Evolutionary conservation across 1,140 invertebrate genomes (phyloP), one percentile per base, ranked within the genome.

Genomic region (Leptinotarsa undecemlineata): DNA sequence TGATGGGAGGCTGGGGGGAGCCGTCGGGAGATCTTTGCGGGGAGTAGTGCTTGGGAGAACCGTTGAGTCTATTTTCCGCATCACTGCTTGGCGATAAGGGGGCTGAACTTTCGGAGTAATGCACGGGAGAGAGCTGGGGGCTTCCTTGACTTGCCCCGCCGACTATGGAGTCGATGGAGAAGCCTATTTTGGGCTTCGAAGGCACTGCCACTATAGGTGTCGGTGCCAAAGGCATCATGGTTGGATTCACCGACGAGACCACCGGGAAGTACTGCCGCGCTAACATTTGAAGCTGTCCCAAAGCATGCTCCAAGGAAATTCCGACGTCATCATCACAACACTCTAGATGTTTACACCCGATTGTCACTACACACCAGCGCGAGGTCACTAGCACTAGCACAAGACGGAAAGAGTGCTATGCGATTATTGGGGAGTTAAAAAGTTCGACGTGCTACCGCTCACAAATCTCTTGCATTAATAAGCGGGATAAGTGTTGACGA

Each of bases 161-260:
- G 67, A 98, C 96, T 78, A 97, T 96, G 79, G 95, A 96, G 86
- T 97, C 96, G 84, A 98, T 97, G 81, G 94, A 96, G 84, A 97
- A 97, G 82, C 95, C 95, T 83, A 97, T 93, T 87, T 96, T 97
- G 63, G 95, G 95, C 88, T 96, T 96, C 74, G 92, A 92, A 76
- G 92, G 91, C 85, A 94, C 91, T 82, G 92, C 89, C 82, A 92
- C 90, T 81, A 94, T 92, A 87, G 93, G 92, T 82, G 94, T 95
- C 87, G 95, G 95, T 89, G 93, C 92, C 86, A 95, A 90, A 88
- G 93, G 93, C 92, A 94, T 94, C 94, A 96, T 95, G 87, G 88
- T 91, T 81, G 57, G 51, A 23, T 71, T 68, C 47, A 68, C 68
- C 68, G 57, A 75, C 63, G 47, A 67, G 13, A 51, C 62, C 42